These are phyloP conservation scores for Cheiracanthium punctorium DNA, from an alignment of 2,888 invertebrate species.

Conservation along the genomic window DNA sequence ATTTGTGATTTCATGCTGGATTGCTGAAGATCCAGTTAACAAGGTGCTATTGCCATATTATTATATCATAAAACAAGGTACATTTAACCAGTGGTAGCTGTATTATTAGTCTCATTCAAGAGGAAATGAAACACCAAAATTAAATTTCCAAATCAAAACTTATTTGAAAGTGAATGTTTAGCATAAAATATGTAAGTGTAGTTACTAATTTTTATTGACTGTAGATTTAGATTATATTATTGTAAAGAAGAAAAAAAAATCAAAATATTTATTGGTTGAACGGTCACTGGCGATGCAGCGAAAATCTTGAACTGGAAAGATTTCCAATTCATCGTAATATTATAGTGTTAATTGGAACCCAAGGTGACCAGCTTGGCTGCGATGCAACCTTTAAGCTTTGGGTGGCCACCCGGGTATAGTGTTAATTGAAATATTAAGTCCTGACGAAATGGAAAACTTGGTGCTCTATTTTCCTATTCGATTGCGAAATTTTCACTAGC, in stretches of 20 bases:
- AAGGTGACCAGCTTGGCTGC: no score
- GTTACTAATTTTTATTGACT: no score
- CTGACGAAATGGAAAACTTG: no score
- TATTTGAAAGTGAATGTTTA: not conserved
- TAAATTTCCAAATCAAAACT: not conserved
- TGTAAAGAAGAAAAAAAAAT: not conserved
- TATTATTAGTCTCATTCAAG: not conserved
- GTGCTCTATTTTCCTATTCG: no score
- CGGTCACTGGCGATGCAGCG: not conserved
- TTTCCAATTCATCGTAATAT: no score
- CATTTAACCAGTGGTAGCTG: not conserved
- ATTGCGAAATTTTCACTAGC: no score
- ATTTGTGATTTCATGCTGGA: constrained; percentile 3
- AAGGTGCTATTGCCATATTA: constrained; percentile 61
- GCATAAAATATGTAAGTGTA: not conserved
- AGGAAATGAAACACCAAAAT: not conserved
- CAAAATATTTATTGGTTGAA: not conserved
- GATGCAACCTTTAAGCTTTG: no score
- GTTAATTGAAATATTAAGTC: no score
- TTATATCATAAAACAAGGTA: constrained; percentile 3
- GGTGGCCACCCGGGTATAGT: no score
- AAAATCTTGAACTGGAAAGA: not conserved
- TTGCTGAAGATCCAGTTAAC: not conserved
- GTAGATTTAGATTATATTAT: not conserved
- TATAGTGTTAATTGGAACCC: no score